Conservation (phyloP, 2,797 vertebrate species). For the Hydrolagus colliei region DNA sequence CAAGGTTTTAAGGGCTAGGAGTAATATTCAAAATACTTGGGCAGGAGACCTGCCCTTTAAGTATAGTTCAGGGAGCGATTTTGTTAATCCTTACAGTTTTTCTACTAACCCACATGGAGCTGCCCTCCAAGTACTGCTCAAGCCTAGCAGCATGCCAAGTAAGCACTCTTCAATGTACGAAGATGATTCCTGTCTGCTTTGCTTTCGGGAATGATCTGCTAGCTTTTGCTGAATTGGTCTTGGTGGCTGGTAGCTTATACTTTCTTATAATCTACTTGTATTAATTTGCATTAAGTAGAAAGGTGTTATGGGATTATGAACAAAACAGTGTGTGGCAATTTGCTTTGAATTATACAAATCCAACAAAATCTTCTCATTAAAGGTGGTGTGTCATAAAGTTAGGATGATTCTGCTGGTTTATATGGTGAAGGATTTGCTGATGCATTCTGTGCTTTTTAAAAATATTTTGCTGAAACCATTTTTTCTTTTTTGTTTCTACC, state of each 20-base stretch:
- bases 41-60: not conserved
- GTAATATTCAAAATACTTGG: not conserved
- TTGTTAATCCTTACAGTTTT: not conserved
- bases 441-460: too few species aligned
- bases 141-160: slow-evolving; percentile 13
- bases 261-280: not conserved
- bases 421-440: not conserved
- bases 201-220: slow-evolving; percentile 9
- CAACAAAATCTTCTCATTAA: not conserved
- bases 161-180: not conserved
- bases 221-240: not conserved
- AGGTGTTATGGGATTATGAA: not conserved
- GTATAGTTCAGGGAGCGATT: not conserved
- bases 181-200: not conserved
- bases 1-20: not conserved
- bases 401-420: not conserved
- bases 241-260: not conserved
- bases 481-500: not conserved
- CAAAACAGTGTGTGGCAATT: not conserved
- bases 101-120: not conserved
- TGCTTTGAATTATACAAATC: not conserved
- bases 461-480: not conserved
- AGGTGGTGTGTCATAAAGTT: not conserved
- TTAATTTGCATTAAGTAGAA: not conserved
- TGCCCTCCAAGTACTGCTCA: not conserved